phyloP scores from a whole-genome alignment of 2,797 vertebrate species.

The Cyclopterus lumpus region DNA sequence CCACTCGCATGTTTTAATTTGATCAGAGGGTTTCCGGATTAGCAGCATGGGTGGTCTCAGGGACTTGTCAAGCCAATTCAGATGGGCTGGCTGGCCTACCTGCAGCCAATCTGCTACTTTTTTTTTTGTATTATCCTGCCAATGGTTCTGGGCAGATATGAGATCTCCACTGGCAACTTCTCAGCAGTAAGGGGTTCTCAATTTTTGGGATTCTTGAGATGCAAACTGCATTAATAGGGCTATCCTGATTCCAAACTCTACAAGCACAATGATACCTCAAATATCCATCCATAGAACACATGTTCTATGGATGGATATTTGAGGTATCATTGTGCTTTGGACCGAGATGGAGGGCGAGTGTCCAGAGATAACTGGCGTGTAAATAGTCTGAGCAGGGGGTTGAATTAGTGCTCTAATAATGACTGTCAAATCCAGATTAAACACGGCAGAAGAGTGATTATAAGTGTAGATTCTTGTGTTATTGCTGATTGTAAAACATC shows the following conservation, averaged over 20 bases:
- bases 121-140: slow-evolving; percentile 55
- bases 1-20: slow-evolving; percentile 71
- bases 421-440: slow-evolving; percentile 6
- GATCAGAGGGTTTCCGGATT: slow-evolving; percentile 71
- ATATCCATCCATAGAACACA: background rate
- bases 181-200: slow-evolving; percentile 43
- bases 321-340: background rate
- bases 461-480: slow-evolving; percentile 18
- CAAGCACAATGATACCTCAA: background rate
- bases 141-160: slow-evolving; percentile 43
- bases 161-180: slow-evolving; percentile 33
- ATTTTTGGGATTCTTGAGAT: slow-evolving; percentile 42
- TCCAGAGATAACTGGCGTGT: slow-evolving; percentile 7
- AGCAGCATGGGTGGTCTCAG: slow-evolving; percentile 58
- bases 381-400: slow-evolving; percentile 15
- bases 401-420: slow-evolving; percentile 20
- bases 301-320: too few relatives aligned
- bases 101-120: slow-evolving; percentile 68
- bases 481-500: slow-evolving; percentile 37
- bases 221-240: slow-evolving; percentile 1
- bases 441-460: slow-evolving; percentile 27
- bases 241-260: background rate
- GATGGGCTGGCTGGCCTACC: slow-evolving; percentile 63
- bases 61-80: slow-evolving; percentile 67
- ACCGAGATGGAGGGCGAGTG: slow-evolving; percentile 1